phyloP scores from a whole-genome alignment of 2,113 vertebrate species.

The Hydrolagus affinis region DNA sequence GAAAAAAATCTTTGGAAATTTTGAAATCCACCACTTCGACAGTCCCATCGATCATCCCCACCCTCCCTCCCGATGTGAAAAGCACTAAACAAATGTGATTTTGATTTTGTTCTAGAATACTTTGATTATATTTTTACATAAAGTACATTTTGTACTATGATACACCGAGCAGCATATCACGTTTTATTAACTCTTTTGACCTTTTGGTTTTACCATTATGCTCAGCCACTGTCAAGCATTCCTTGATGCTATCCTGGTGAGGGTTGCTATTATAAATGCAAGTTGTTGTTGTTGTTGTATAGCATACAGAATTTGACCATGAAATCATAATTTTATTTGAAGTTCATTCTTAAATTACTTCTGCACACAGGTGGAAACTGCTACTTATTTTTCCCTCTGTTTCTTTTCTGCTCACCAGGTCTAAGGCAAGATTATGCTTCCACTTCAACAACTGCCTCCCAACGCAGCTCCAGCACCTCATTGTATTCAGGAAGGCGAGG shows the following conservation, averaged over 20 bases:
- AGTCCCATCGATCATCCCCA: too few relatives aligned
- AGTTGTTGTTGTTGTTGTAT: not conserved
- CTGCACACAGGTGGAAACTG: not conserved
- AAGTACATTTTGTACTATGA: not conserved
- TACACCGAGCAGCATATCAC: not conserved
- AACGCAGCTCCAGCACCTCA: slow-evolving; percentile 76
- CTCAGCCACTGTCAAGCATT: too few relatives aligned
- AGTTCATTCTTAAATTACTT: not conserved
- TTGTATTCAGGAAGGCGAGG: slow-evolving; percentile 66
- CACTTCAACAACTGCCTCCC: slow-evolving; percentile 74
- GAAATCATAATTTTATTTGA: not conserved
- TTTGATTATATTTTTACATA: not conserved
- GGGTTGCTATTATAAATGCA: too few relatives aligned
- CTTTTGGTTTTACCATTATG: not conserved
- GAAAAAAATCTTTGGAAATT: not conserved
- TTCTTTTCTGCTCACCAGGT: slow-evolving; percentile 54
- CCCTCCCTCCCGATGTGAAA: too few relatives aligned
- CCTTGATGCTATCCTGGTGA: too few relatives aligned
- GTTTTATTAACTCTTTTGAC: not conserved
- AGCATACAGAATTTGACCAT: not conserved
- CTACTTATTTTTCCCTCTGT: not conserved
- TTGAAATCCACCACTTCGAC: too few relatives aligned
- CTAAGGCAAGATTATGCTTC: slow-evolving; percentile 93
- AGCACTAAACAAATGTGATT: too few relatives aligned
- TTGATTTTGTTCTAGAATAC: not conserved